Conservation (phyloP, 2,888 invertebrate species). For the Augiades crinisus region DNA sequence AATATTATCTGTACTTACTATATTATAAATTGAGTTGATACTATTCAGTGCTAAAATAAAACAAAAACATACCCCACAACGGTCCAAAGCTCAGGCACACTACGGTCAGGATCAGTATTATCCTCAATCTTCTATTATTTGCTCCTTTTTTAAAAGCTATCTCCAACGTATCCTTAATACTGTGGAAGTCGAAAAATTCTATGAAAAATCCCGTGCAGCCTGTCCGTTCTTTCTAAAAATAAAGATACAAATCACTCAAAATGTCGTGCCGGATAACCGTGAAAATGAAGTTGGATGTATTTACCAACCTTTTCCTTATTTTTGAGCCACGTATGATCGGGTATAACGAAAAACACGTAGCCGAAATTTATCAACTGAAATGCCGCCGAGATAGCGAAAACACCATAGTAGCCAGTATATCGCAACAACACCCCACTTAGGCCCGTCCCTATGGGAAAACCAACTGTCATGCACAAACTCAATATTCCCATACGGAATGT, state of each 20-base stretch:
- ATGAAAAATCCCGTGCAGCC: slow-evolving; percentile 52
- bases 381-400: slow-evolving; percentile 63
- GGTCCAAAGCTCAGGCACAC: slow-evolving; percentile 68
- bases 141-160: slow-evolving; percentile 76
- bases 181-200: slow-evolving; percentile 74
- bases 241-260: neutral
- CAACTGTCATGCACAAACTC: slow-evolving; percentile 70
- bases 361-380: slow-evolving; percentile 67
- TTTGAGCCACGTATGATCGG: slow-evolving; percentile 69
- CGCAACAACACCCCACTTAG: slow-evolving; percentile 64
- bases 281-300: slow-evolving; percentile 16
- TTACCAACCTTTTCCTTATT: slow-evolving; percentile 61
- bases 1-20: too few species aligned
- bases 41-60: too few species aligned
- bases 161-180: slow-evolving; percentile 70
- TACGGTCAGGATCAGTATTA: slow-evolving; percentile 59
- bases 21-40: too few species aligned
- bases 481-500: slow-evolving; percentile 82
- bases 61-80: slow-evolving; percentile 60
- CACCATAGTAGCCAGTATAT: slow-evolving; percentile 77
- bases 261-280: neutral
- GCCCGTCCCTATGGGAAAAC: slow-evolving; percentile 73
- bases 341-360: slow-evolving; percentile 66
- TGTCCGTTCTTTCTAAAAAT: slow-evolving; percentile 51
- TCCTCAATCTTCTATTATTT: slow-evolving; percentile 60